Evolutionary conservation across 2,797 vertebrate species (phyloP), one percentile per base, ranked within the genome.

Genomic region (Tokudaia tokunoshimensis): DNA sequence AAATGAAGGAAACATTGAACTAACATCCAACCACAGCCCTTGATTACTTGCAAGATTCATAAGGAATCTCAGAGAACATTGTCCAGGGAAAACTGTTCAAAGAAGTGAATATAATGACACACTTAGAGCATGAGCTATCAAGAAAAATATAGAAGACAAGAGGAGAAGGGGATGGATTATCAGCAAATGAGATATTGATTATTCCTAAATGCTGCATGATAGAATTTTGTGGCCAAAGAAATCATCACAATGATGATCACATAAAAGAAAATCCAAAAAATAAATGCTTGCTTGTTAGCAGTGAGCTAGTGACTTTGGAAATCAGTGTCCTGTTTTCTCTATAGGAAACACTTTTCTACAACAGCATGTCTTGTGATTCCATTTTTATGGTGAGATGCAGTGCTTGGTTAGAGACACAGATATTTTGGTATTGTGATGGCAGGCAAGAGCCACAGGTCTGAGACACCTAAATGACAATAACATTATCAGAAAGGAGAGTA

Each of bases 241-340:
- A 24, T 81, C 57, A 31, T 80, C 50, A 52, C n/a, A 44, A 76
- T 93, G 59, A 74, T 78, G 2, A 1, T 90, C 34, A 12, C n/a
- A 15, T 61, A 74, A 65, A 82, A 93, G 13, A 93, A 93, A 92
- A 92, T 17, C 10, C 83, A 83, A 19, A 76, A 41, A 93, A 26
- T 20, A 80, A 97, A 50, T 86, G 41, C 47, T 94, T 92, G 12
- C 52, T 41, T 61, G 11, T 20, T 20, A 67, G 67, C 63, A 47
- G 14, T 14, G 31, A 24, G 34, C 91, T 78, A 85, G 75, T 78
- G 52, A 14, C 80, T 90, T 92, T 3, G 8, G 41, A 87, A 95
- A 65, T 57, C 65, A 44, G 52, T 9, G 4, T 70, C n/a, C 29
- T 72, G 12, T 76, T 95, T 94, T 80, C 44, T 31, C 19, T 52